Evolutionary conservation across 2,888 invertebrate genomes (phyloP), one percentile per base, ranked within the genome.

Genomic region (Cerceris ruficornis): DNA sequence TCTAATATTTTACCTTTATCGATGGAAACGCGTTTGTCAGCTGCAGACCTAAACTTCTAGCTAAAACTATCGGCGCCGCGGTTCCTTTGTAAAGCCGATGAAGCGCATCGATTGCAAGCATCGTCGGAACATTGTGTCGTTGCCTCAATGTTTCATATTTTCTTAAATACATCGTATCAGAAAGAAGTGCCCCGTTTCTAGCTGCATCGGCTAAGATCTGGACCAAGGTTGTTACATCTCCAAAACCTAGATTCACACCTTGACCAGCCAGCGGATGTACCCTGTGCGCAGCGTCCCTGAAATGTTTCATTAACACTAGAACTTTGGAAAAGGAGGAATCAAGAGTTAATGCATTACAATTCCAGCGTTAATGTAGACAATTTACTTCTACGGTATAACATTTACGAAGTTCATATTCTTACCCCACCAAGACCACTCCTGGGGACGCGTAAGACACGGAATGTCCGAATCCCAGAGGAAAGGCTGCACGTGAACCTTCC

Each of bases 211-310:
- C 94, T 14, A 99, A 92, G 13, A 95, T 91, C 61, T 95, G 93
- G 0, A 95, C 94, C n/a, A 99, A 93, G 82, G 95, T 94, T 43
- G 94, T 93, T 0, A 98, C 96, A 93, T 99, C 99, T 7, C 98
- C 98, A 92, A 99, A 98, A 1, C 99, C 99, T 58, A 99, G 94
- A 93, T 99, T 99, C 0, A 99, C 98, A 7, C 99, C 99, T 93
- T 99, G 99, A 0, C 99, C 99, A 50, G 99, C 99, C 83, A 99
- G 92, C 0, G 99, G 99, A 93, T 99, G 99, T 17, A 99, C 95
- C 82, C 98, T 94, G 93, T 99, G 97, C 0, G 97, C 96, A 55
- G 98, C 97, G 92, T 98, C 98, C 0, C 97, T 96, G 88, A 49
- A 92, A 88, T 80, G 70, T 62, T 49, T 43, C 9, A 6, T 28